phyloP scores from a whole-genome alignment of 2,797 vertebrate genomes.

The Hozukius guyotensis region DNA sequence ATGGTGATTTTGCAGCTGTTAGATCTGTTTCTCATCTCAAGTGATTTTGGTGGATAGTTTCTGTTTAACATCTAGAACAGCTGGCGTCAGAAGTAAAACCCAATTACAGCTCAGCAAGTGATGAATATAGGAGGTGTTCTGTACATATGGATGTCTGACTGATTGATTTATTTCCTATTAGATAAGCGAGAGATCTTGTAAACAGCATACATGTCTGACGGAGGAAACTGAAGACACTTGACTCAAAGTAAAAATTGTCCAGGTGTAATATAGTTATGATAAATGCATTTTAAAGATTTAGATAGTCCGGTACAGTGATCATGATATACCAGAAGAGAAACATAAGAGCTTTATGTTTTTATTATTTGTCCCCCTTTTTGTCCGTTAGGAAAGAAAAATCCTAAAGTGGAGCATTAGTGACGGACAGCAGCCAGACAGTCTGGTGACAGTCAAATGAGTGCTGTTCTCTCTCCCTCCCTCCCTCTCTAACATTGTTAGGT shows the following conservation, averaged over 20 bases:
- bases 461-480: neutral
- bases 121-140: too few species aligned
- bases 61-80: neutral
- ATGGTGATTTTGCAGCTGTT: neutral
- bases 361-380: neutral
- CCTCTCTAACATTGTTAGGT: neutral
- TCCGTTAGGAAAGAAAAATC: neutral
- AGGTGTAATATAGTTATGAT: neutral
- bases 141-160: neutral
- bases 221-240: neutral
- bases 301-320: neutral
- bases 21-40: neutral
- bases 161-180: neutral
- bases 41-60: neutral
- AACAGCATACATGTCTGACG: neutral
- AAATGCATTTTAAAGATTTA: neutral
- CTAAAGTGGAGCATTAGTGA: neutral
- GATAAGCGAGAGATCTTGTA: too few species aligned
- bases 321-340: neutral
- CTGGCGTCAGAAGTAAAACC: neutral
- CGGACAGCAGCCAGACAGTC: slow-evolving; percentile 43
- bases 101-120: neutral
- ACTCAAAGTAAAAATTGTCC: neutral
- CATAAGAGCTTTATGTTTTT: neutral
- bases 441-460: slow-evolving; percentile 31